Percentiles rank a stretch among this genome's conserved stretches.
These are phyloP conservation scores for Melieria picta DNA, from an alignment of 2,888 invertebrate genomes.

Conservation along the genomic window DNA sequence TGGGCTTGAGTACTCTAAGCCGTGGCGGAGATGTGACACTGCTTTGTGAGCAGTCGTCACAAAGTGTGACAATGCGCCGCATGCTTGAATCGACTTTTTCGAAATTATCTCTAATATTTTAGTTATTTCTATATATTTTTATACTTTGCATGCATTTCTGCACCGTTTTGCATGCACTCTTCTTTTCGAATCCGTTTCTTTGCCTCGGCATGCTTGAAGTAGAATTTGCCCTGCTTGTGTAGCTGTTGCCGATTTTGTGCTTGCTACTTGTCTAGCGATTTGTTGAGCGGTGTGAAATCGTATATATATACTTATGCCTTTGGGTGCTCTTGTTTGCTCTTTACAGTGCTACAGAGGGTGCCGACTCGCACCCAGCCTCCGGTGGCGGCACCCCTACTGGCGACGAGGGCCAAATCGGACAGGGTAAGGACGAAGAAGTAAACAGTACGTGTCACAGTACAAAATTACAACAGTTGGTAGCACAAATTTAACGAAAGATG, in stretches of 20 bases:
- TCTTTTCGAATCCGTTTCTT: background rate
- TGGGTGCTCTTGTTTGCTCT: constrained; percentile 12
- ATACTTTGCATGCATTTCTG: constrained; percentile 5
- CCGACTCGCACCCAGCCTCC: constrained; percentile 86
- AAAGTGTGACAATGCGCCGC: no score
- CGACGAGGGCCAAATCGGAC: constrained; percentile 82
- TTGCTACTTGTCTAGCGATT: background rate
- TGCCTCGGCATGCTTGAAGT: background rate
- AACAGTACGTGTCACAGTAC: constrained; percentile 59
- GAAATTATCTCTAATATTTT: background rate
- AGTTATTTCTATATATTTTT: background rate
- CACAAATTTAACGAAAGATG: constrained; percentile 37
- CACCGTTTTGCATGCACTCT: constrained; percentile 4
- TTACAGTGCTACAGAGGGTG: constrained; percentile 87
- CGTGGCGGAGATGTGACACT: no score
- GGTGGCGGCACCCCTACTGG: constrained; percentile 79
- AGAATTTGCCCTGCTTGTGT: constrained; percentile 4
- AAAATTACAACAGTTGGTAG: constrained; percentile 52
- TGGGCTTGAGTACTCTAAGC: no score
- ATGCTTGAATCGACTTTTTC: background rate
- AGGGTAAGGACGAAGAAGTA: constrained; percentile 69
- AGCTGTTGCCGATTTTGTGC: constrained; percentile 20
- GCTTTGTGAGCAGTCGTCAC: no score
- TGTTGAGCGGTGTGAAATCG: background rate
- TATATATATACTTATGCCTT: background rate